A percentile compares a stretch with the other conserved stretches of the same genome.
These are phyloP conservation scores for Esperia sulphurella DNA, from an alignment of 2,888 invertebrate genomes.

Conservation along the genomic window DNA sequence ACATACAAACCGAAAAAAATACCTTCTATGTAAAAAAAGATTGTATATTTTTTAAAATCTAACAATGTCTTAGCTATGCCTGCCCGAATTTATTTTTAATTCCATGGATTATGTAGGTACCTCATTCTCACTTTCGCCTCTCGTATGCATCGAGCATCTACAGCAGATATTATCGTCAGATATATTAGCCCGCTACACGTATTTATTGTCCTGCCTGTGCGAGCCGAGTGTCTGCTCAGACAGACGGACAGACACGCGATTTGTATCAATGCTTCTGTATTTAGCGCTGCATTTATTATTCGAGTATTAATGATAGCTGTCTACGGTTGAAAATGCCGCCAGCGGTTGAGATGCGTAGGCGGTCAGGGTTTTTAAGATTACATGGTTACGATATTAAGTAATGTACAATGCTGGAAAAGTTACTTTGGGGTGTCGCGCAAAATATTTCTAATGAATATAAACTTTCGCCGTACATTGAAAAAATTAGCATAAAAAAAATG, in stretches of 20 bases:
- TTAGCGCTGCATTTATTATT: conserved; percentile 3
- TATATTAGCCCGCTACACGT: neutral
- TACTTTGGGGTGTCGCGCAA: too few species aligned
- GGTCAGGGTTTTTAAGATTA: neutral
- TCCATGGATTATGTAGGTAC: too few species aligned
- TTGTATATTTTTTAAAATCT: too few species aligned
- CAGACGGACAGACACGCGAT: neutral
- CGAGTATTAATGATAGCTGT: neutral
- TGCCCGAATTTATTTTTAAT: too few species aligned
- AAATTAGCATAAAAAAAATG: too few species aligned
- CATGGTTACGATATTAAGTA: conserved; percentile 11
- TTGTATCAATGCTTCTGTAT: conserved; percentile 4
- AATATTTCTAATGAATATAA: too few species aligned
- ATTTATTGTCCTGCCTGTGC: neutral
- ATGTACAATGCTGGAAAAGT: too few species aligned
- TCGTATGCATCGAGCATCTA: neutral
- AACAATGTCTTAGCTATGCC: too few species aligned
- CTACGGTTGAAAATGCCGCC: neutral
- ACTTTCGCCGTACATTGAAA: too few species aligned
- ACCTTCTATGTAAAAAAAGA: too few species aligned
- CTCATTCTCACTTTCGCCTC: too few species aligned
- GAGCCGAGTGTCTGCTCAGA: neutral
- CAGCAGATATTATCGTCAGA: neutral
- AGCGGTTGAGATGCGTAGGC: neutral
- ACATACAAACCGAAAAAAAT: too few species aligned